Conservation (phyloP, 2,797 vertebrate species). For the Podarcis lilfordi region DNA sequence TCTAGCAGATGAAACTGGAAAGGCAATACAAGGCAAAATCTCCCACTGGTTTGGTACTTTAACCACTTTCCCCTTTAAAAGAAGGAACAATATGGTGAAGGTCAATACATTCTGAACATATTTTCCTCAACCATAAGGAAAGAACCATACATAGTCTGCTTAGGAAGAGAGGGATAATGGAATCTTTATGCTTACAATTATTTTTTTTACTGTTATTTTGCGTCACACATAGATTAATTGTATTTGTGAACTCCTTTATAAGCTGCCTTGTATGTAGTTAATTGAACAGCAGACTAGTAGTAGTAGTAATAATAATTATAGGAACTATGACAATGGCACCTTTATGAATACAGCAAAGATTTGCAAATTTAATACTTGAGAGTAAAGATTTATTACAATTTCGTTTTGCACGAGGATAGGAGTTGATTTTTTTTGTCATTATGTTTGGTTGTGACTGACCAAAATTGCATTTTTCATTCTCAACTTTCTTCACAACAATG, state of each 20-base stretch:
- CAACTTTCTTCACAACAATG: constrained; percentile 26
- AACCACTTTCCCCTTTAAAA: neutral
- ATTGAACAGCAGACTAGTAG: neutral
- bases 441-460: constrained; percentile 7
- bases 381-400: neutral
- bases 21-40: neutral
- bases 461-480: constrained; percentile 8
- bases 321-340: neutral
- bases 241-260: neutral
- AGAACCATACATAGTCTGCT: neutral
- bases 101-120: neutral
- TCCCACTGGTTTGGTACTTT: neutral
- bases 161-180: neutral
- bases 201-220: neutral
- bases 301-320: neutral
- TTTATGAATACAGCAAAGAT: neutral
- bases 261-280: neutral
- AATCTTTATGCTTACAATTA: neutral
- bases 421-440: neutral
- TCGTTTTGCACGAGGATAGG: neutral
- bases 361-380: neutral
- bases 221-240: neutral
- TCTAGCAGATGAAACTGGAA: neutral
- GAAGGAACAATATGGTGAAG: neutral
- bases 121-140: neutral